Base-by-base conservation (phyloP, 2,888 invertebrate species). In the Sericinus montela region DNA sequence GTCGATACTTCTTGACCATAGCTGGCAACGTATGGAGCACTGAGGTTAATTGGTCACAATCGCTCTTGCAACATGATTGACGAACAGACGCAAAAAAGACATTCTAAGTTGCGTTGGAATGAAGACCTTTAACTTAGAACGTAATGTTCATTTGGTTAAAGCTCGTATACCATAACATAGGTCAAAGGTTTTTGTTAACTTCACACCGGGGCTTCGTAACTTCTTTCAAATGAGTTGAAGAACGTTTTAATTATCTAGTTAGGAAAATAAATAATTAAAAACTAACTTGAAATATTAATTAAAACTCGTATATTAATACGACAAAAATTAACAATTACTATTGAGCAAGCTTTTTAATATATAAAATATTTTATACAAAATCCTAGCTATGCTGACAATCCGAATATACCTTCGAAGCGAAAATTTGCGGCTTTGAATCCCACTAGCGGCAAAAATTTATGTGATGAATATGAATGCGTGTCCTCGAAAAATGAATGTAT, bases 1-100 rank as follows among this genome's bases (percentile, higher is more conserved):
- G 38, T 32, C 3, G 23, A n/a, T 34, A 19, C 3, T 19, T 19
- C 10, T 30, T 25, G 10, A 25, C 25, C 23, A 14, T 11, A 13
- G 35, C 23, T 36, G 14, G 15, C 15, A 19, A 32, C 10, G 14
- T 34, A 25, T 1, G 30, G 13, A 41, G 40, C 35, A 11, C 34
- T 28, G 25, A 41, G 47, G 47, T 47, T 47, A 47, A 47, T 47
- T 47, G 47, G 35, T 16, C 35, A 13, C n/a, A 47, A 35, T 35
- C 34, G 40, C 16, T 47, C 29, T 47, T 25, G 45, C 25, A 39
- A 46, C 32, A 32, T 30, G 29, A 45, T 39, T 39, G 45, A 34
- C 38, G 36, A 45, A 45, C 23, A 23, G 13, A 34, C 11, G 14
- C 8, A 45, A 39, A 29, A 45, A 39, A 39, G 29, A 30, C 11